Evolutionary conservation across 2,797 vertebrate genomes (phyloP).

Genomic region (Myripristis jacobus): DNA sequence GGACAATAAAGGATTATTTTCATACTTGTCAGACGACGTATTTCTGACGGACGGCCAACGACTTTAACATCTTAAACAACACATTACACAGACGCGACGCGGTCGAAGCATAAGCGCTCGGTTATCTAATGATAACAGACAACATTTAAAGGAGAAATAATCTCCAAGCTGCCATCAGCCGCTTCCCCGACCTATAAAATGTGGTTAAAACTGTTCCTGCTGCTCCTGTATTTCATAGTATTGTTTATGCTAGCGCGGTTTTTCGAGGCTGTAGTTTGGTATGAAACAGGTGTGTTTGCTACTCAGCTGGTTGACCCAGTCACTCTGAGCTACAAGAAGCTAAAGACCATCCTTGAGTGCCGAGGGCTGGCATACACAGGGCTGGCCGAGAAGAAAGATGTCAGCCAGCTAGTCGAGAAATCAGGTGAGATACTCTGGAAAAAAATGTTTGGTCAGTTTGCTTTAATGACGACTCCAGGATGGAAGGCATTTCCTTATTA

Average conservation of each 20-base stretch:
- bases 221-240: conserved; percentile 93
- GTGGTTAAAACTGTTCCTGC: conserved; percentile 95
- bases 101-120: not conserved
- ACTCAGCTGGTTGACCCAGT: conserved; percentile 96
- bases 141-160: not conserved
- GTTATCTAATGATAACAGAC: not conserved
- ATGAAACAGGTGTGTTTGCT: conserved; percentile 93
- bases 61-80: too few species aligned
- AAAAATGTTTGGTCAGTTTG: too few species aligned
- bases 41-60: not conserved
- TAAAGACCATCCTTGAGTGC: conserved; percentile 94
- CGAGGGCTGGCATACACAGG: conserved; percentile 92
- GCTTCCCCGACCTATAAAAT: conserved; percentile 75
- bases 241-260: conserved; percentile 92
- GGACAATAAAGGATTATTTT: not conserved
- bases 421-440: conserved; percentile 85
- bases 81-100: not conserved
- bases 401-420: conserved; percentile 92
- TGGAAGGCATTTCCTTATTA: too few species aligned
- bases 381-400: conserved; percentile 92
- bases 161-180: not conserved
- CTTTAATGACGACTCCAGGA: too few species aligned
- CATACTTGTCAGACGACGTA: not conserved
- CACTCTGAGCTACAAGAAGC: conserved; percentile 91
- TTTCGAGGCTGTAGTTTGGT: conserved; percentile 96